Evolutionary conservation across 2,797 vertebrate genomes (phyloP).

Genomic region (Sebastes matsubarae): DNA sequence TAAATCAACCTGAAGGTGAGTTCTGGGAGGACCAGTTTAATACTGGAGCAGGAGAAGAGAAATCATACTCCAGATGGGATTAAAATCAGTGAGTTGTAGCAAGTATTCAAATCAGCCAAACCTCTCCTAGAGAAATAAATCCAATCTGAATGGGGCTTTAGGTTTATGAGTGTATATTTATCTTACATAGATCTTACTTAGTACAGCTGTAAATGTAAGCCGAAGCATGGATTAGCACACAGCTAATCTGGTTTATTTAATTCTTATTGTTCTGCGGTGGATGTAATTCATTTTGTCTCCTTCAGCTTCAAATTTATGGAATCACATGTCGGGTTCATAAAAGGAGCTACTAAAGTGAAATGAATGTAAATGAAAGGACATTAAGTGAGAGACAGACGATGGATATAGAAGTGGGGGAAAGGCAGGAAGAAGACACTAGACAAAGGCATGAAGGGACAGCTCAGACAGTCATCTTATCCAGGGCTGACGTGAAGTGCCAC

Average conservation of each 20-base stretch:
- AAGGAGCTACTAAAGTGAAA: background rate
- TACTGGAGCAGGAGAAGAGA: background rate
- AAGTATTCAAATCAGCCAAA: background rate
- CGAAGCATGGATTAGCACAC: background rate
- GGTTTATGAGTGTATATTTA: background rate
- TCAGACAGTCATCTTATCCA: conserved; percentile 9
- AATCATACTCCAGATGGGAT: background rate
- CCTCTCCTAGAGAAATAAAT: background rate
- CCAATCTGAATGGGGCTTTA: background rate
- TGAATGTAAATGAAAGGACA: conserved; percentile 2
- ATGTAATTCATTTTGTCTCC: background rate
- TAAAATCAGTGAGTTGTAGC: background rate
- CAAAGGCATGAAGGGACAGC: conserved; percentile 5
- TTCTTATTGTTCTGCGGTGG: background rate
- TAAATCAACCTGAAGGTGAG: background rate
- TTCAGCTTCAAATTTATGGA: conserved; percentile 3
- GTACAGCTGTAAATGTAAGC: background rate
- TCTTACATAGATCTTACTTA: background rate
- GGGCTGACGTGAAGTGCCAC: conserved; percentile 21
- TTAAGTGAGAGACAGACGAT: background rate
- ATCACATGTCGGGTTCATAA: conserved; percentile 1
- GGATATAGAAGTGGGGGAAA: background rate
- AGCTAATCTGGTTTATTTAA: conserved; percentile 9
- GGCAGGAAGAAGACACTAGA: background rate
- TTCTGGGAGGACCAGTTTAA: background rate